Base-by-base conservation (phyloP, 2,113 vertebrate genomes). In the Scomber colias region DNA sequence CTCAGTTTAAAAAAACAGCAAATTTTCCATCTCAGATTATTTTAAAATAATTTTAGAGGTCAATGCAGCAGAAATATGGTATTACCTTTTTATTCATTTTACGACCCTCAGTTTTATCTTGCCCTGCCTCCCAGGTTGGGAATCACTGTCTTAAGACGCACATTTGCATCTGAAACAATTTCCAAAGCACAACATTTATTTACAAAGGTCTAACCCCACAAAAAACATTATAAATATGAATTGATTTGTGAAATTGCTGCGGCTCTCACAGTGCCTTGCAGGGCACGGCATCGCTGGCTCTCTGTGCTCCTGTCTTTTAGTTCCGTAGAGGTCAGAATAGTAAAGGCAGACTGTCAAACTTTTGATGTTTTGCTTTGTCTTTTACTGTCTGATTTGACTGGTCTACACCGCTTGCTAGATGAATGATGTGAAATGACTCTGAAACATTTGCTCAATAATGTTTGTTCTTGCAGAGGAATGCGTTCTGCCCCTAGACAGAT, bases 331-430 rank as follows among this genome's bases (percentile, higher is more conserved):
- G 62, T 85, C 53, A 31, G 62, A 85, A 44, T 30, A 70, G 60
- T 30, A 44, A 73, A 64, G 61, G 54, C 57, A 61, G 73, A 77
- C 17, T 80, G 70, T 80, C 80, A 55, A 40, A 53, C 49, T 82
- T 56, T 77, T 70, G 46, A 45, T 67, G 59, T 90, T 65, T 72
- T 78, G 46, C 68, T 83, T 81, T 86, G 70, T 86, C 73, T 71
- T 27, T 48, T 48, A 1, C 71, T 84, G 83, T 87, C 73, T 87
- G 85, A 73, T 82, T 88, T 74, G 71, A 67, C 74, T 69, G 85
- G 85, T 74, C 9, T 48, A 30, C 67, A 31, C 69, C 55, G 77
- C 75, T 72, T 89, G 84, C 75, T 48, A 40, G 81, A 51, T 63
- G 76, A 90, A 79, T 85, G 64, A 84, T 17, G 40, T 64, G 19